phyloP scores from a whole-genome alignment of 2,113 vertebrate genomes.

The Gallinago paraguaiae region DNA sequence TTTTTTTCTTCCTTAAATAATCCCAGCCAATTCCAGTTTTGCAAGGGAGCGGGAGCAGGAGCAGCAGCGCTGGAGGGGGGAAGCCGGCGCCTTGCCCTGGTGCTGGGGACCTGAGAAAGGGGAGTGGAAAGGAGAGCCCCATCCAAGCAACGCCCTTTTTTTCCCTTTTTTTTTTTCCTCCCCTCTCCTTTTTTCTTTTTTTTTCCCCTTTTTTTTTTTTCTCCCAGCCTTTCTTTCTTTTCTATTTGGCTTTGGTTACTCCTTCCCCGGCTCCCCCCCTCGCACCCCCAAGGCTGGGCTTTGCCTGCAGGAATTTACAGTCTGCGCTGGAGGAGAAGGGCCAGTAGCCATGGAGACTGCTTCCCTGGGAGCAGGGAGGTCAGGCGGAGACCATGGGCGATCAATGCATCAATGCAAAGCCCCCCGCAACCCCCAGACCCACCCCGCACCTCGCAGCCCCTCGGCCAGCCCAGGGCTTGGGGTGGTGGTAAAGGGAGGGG shows the following conservation, averaged over 20 bases:
- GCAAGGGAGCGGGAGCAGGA: conserved; percentile 68
- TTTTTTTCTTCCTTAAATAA: conserved; percentile 1
- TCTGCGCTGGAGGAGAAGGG: conserved; percentile 80
- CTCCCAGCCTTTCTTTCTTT: conserved; percentile 71
- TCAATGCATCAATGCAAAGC: conserved; percentile 85
- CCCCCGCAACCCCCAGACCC: conserved; percentile 74
- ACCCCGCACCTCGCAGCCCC: conserved; percentile 50
- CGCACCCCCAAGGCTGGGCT: conserved; percentile 76
- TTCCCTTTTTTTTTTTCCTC: too few relatives aligned
- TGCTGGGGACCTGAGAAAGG: conserved; percentile 83
- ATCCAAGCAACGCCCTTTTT: conserved; percentile 82
- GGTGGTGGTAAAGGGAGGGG: not conserved
- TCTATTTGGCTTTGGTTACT: conserved; percentile 72
- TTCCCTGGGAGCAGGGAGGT: conserved; percentile 86
- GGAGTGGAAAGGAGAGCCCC: conserved; percentile 85
- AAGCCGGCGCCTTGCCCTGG: conserved; percentile 73
- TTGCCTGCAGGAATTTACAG: conserved; percentile 87
- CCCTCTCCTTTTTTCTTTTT: not conserved
- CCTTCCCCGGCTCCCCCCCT: conserved; percentile 74
- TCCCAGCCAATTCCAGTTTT: conserved; percentile 72
- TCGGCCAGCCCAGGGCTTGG: not conserved
- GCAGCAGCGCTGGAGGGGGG: conserved; percentile 65
- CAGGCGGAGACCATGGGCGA: conserved; percentile 81
- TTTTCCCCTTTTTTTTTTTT: not conserved
- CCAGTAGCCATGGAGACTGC: conserved; percentile 85